A percentile compares a stretch with the other conserved stretches of the same genome.
phyloP scores from a whole-genome alignment of 2,113 vertebrate species.

The Gallinago paraguaiae region DNA sequence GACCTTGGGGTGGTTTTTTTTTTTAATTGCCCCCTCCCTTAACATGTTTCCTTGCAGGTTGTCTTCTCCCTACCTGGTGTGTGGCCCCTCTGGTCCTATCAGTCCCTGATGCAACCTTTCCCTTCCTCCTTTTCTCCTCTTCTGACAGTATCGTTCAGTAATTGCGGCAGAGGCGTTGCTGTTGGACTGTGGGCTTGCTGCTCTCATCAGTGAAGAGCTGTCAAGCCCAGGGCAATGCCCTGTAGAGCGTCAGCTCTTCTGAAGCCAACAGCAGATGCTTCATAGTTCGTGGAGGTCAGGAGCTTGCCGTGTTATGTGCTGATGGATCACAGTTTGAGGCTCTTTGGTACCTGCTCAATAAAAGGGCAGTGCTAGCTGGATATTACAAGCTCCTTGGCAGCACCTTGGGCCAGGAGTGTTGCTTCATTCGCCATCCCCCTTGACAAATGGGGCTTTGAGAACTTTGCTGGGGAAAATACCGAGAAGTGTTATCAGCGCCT shows the following conservation, averaged over 20 bases:
- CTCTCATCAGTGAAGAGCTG: not conserved
- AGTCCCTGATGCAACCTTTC: not conserved
- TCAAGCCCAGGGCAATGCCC: not conserved
- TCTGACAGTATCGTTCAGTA: not conserved
- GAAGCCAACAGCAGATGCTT: not conserved
- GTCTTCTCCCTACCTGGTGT: not conserved
- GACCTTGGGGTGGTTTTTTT: too few species aligned
- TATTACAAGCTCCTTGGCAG: not conserved
- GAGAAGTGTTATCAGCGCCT: not conserved
- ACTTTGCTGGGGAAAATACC: not conserved
- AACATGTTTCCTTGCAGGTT: not conserved
- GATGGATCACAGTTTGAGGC: not conserved
- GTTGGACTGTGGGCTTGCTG: not conserved
- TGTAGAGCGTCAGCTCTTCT: not conserved
- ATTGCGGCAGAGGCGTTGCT: not conserved
- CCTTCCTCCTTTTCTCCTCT: not conserved
- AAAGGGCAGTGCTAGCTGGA: not conserved
- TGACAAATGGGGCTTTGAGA: not conserved
- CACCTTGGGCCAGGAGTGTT: not conserved
- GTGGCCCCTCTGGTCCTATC: not conserved
- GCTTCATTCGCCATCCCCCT: not conserved
- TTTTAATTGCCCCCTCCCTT: not conserved
- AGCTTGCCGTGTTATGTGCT: fast-evolving
- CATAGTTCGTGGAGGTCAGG: not conserved
- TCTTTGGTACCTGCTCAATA: not conserved